These are phyloP conservation scores for Drosophila guanche DNA, from an alignment of 1,140 invertebrate species.

Conservation along the genomic window DNA sequence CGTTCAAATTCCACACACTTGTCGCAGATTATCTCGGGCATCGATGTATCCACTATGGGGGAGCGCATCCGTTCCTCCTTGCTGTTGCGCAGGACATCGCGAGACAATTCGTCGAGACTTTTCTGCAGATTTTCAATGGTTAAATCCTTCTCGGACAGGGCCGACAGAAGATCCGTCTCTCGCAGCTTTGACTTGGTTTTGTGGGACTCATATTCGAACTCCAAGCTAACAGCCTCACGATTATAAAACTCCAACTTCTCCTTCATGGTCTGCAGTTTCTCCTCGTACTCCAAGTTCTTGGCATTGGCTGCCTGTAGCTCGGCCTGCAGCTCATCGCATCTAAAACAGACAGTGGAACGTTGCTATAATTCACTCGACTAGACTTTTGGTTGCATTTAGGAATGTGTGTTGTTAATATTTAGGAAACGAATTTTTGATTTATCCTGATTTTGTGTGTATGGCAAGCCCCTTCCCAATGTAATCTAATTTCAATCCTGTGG, in stretches of 20 bases:
- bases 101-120: constrained; percentile 38
- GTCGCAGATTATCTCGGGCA: constrained; percentile 19
- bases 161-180: constrained; percentile 71
- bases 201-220: constrained; percentile 73
- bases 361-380: not conserved
- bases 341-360: constrained; percentile 11
- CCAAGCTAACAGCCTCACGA: constrained; percentile 64
- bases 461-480: no score
- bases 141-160: constrained; percentile 67
- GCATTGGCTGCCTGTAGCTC: constrained; percentile 45
- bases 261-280: constrained; percentile 46
- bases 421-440: no score
- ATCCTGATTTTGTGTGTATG: not conserved
- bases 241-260: constrained; percentile 73
- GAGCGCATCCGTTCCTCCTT: constrained; percentile 66
- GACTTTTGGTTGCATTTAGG: no score
- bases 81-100: constrained; percentile 49
- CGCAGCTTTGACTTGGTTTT: constrained; percentile 65
- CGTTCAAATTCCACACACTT: constrained; percentile 43
- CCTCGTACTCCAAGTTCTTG: constrained; percentile 49
- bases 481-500: no score
- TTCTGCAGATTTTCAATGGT: constrained; percentile 46
- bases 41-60: constrained; percentile 5
- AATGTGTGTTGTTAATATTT: no score
- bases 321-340: constrained; percentile 41